Evolutionary conservation across 2,797 vertebrate species (phyloP), one percentile per base, ranked within the genome.

Genomic region (Cheirogaleus major): DNA sequence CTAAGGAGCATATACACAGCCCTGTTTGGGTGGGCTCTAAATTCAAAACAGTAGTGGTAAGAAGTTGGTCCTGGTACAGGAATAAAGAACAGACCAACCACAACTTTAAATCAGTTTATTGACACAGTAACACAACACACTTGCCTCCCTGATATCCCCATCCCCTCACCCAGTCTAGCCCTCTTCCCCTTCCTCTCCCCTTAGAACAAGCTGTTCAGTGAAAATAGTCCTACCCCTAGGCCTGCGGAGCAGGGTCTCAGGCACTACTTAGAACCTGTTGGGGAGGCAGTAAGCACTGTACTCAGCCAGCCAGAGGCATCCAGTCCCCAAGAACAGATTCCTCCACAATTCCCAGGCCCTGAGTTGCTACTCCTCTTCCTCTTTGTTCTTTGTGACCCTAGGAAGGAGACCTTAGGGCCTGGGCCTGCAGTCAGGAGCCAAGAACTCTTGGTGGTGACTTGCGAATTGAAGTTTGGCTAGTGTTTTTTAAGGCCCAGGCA

Each of bases 51-150:
- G 45, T 59, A 65, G 38, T 65, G 50, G 45, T 23, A 85, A 67
- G 72, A 78, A 95, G 75, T 75, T 81, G 43, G 67, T 85, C 79
- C 86, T 85, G 55, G 52, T 35, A 86, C 30, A 95, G 75, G 70
- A 97, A 95, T 94, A 95, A 96, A 94, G 32, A 80, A 90, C 67
- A 95, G 57, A 89, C 86, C 87, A 70, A 95, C 81, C 73, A 95
- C 89, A 97, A 97, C 96, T 97, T 98, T 96, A 95, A 97, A 95
- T 97, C 96, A 92, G 95, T 98, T 98, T 98, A 98, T 97, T 98
- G 96, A 98, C 98, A 98, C 95, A 97, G 89, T 91, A 98, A 97
- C 97, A 98, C 97, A 97, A 98, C 95, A 98, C 94, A 97, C 95
- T 97, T 97, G 91, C 95, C 96, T 97, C 92, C 93, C 95, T 97